These are phyloP conservation scores for Percopsis omiscomaycus DNA, from an alignment of 2,797 vertebrate genomes.

Conservation along the genomic window DNA sequence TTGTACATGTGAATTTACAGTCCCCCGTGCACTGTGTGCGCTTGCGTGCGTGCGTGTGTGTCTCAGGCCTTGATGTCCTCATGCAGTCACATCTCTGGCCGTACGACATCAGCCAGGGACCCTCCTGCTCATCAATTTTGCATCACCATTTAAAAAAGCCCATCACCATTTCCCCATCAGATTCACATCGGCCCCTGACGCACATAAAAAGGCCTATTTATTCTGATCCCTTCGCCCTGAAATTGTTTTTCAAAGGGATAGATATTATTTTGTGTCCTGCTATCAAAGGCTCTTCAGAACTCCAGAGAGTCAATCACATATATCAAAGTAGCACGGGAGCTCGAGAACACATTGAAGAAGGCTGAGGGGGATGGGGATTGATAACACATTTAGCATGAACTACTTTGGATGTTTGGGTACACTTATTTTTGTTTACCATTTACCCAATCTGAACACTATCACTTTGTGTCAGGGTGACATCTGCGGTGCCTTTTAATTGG, in stretches of 20 bases:
- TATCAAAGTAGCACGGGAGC: constrained; percentile 78
- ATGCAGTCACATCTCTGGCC: constrained; percentile 79
- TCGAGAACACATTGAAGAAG: constrained; percentile 66
- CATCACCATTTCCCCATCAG: constrained; percentile 78
- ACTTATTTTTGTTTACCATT: constrained; percentile 80
- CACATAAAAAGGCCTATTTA: constrained; percentile 80
- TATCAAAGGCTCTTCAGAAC: constrained; percentile 76
- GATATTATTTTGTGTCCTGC: constrained; percentile 79
- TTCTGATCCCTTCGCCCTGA: constrained; percentile 78
- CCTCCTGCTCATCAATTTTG: constrained; percentile 82
- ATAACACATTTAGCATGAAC: constrained; percentile 43
- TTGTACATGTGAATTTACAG: too few relatives aligned
- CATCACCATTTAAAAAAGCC: constrained; percentile 80
- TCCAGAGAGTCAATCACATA: constrained; percentile 73
- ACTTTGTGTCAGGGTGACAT: constrained; percentile 72
- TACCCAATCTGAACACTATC: constrained; percentile 72
- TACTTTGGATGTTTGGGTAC: constrained; percentile 74
- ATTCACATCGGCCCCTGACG: constrained; percentile 75
- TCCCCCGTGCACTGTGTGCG: not conserved
- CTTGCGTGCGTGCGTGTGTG: not conserved
- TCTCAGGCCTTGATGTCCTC: constrained; percentile 77
- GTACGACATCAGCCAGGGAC: constrained; percentile 72
- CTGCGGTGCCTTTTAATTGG: constrained; percentile 68
- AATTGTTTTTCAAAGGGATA: constrained; percentile 83
- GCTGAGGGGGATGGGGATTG: not conserved